Conservation (phyloP, 2,888 invertebrate species). For the Rhingia rostrata region DNA sequence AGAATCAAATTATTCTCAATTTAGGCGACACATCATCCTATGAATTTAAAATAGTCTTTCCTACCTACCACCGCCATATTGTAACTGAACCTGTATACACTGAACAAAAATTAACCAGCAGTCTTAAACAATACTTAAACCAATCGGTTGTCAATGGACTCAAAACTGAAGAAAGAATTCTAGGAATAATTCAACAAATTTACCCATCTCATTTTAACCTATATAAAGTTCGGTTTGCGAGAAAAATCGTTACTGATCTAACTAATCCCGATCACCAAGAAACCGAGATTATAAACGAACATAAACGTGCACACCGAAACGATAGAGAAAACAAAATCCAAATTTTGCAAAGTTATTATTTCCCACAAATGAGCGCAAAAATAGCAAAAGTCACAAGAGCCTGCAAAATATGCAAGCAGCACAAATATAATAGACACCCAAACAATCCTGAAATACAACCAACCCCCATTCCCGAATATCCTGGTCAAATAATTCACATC, state of each 20-base stretch:
- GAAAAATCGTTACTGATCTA: not conserved
- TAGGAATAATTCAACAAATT: slow-evolving; percentile 10
- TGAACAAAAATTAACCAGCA: not conserved
- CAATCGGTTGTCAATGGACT: slow-evolving; percentile 1
- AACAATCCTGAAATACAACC: slow-evolving; percentile 1
- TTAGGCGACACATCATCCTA: too few species aligned
- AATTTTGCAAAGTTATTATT: not conserved
- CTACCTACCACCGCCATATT: slow-evolving; percentile 3
- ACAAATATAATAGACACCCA: slow-evolving; percentile 14
- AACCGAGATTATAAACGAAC: slow-evolving; percentile 9
- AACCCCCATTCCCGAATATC: slow-evolving; percentile 6
- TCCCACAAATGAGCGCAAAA: slow-evolving; percentile 5
- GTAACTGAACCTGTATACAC: slow-evolving; percentile 10
- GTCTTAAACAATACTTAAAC: slow-evolving; percentile 22
- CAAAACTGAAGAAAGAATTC: slow-evolving; percentile 8
- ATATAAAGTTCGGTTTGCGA: not conserved
- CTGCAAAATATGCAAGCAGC: slow-evolving; percentile 4
- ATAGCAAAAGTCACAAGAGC: slow-evolving; percentile 1
- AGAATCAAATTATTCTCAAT: too few species aligned
- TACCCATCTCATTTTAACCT: not conserved
- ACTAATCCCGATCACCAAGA: not conserved
- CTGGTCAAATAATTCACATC: slow-evolving; percentile 7
- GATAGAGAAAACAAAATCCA: slow-evolving; percentile 16
- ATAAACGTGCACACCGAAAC: slow-evolving; percentile 32
- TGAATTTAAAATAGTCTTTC: too few species aligned